Evolutionary conservation across 2,797 vertebrate species (phyloP).

Genomic region (Thunnus albacares): DNA sequence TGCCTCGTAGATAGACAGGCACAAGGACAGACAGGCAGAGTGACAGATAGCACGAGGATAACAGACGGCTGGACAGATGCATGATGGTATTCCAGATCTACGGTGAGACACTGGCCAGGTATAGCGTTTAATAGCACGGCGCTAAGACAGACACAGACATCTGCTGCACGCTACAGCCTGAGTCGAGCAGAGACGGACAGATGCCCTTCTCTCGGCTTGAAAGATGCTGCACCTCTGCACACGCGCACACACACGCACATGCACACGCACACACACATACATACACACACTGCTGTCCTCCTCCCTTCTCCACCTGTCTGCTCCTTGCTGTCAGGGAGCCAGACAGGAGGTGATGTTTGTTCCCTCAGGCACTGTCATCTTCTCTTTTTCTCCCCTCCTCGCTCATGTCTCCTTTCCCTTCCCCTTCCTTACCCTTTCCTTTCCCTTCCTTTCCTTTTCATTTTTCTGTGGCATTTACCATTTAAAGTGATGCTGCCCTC

Average conservation of each 20-base stretch:
- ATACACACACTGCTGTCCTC: conserved; percentile 29
- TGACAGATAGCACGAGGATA: conserved; percentile 74
- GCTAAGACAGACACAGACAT: conserved; percentile 60
- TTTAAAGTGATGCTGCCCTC: conserved; percentile 66
- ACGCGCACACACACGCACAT: conserved; percentile 19
- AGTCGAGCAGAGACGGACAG: conserved; percentile 69
- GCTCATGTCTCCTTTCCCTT: conserved; percentile 36
- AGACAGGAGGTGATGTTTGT: conserved; percentile 81
- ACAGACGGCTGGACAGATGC: conserved; percentile 75
- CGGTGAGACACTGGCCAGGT: conserved; percentile 58
- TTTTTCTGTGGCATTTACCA: conserved; percentile 78
- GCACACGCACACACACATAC: conserved; percentile 24
- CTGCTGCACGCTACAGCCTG: conserved; percentile 50
- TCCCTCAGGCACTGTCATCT: conserved; percentile 80
- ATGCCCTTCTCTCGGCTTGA: conserved; percentile 78
- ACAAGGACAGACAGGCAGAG: conserved; percentile 58
- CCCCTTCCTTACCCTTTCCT: conserved; percentile 16
- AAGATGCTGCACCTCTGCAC: conserved; percentile 48
- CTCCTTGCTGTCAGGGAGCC: conserved; percentile 82
- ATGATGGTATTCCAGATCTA: conserved; percentile 52
- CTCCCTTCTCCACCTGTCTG: conserved; percentile 79
- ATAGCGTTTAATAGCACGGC: conserved; percentile 55
- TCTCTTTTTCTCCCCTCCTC: conserved; percentile 50
- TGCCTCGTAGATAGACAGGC: conserved; percentile 41
- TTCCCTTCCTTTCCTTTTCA: conserved; percentile 16